A percentile compares a stretch with the other conserved stretches of the same genome.
Evolutionary conservation across 2,113 vertebrate species (phyloP).

Genomic region (Grallaria varia): DNA sequence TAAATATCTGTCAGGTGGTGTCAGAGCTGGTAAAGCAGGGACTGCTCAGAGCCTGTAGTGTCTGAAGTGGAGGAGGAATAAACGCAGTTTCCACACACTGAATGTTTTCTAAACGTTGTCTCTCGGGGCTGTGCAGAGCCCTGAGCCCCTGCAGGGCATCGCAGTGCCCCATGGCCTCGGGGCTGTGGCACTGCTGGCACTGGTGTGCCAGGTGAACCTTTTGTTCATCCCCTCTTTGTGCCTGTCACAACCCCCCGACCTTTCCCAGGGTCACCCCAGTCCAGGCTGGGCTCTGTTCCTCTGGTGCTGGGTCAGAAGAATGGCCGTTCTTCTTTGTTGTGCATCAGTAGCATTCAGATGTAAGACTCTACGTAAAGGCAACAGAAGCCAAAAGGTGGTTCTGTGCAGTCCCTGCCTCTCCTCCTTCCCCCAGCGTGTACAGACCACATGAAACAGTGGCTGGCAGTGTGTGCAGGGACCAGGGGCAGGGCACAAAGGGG

Average conservation of each 20-base stretch:
- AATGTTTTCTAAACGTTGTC: background rate
- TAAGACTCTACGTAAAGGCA: background rate
- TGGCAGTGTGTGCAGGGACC: background rate
- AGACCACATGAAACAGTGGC: background rate
- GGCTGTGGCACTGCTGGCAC: background rate
- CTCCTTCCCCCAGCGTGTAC: background rate
- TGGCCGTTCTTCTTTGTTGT: background rate
- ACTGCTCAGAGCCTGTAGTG: background rate
- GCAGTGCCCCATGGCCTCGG: background rate
- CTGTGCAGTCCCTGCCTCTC: background rate
- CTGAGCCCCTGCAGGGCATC: background rate
- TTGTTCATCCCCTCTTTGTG: background rate
- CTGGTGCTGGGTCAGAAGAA: fast-evolving
- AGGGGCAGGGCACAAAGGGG: no score
- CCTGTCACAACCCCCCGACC: background rate
- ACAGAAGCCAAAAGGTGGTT: background rate
- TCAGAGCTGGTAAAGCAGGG: background rate
- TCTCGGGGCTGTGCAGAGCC: background rate
- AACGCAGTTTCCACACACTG: fast-evolving
- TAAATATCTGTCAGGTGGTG: background rate
- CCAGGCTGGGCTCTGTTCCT: background rate
- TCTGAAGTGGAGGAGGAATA: background rate
- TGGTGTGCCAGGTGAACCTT: background rate
- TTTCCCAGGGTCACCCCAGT: background rate
- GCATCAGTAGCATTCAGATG: background rate